A percentile compares a stretch with the other conserved stretches of the same genome.
Conservation (phyloP, 2,113 vertebrate species). For the Dasyurus viverrinus region DNA sequence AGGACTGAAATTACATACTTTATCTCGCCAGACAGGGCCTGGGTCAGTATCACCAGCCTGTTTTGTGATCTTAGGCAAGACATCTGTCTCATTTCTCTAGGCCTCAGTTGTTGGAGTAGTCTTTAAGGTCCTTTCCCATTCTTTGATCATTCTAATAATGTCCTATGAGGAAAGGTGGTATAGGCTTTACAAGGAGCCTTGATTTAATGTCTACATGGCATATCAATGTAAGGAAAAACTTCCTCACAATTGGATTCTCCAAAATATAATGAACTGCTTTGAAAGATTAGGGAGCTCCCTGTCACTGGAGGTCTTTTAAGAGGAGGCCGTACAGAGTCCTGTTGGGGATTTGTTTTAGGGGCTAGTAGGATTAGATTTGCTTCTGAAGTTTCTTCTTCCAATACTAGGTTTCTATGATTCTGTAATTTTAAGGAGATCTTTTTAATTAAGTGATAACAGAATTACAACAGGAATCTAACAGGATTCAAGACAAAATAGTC, state of each 20-base stretch:
- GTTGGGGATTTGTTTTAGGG: neutral
- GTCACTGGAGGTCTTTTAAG: neutral
- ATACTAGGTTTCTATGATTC: neutral
- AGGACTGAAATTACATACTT: too few species aligned
- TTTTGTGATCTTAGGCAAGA: neutral
- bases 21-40: neutral
- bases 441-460: neutral
- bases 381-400: neutral
- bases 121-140: fast-evolving
- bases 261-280: neutral
- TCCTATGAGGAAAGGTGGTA: neutral
- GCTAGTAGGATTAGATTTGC: neutral
- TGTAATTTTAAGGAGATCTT: neutral
- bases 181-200: neutral
- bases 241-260: neutral
- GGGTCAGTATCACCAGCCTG: neutral
- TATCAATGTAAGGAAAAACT: neutral
- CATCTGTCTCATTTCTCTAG: neutral
- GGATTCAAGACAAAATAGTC: neutral
- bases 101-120: neutral
- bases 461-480: neutral
- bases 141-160: neutral
- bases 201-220: neutral
- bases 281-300: neutral
- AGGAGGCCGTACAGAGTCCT: neutral